A percentile compares a stretch with the other conserved stretches of the same genome.
These are phyloP conservation scores for Desmodus rotundus DNA, from an alignment of 2,113 vertebrate genomes.

Conservation along the genomic window DNA sequence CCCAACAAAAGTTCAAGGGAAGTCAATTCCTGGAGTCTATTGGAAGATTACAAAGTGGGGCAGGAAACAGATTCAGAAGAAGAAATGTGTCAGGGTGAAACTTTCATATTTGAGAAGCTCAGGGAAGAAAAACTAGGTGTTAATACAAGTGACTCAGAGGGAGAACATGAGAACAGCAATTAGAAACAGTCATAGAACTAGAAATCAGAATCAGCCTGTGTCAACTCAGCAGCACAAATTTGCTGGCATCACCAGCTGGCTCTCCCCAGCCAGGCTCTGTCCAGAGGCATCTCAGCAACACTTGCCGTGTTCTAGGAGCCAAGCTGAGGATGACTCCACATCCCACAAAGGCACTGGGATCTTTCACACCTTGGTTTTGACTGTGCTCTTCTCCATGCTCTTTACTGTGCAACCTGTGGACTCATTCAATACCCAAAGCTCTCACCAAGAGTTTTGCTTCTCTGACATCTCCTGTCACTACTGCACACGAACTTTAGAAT, in stretches of 20 bases:
- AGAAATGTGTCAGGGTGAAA: not conserved
- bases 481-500: not conserved
- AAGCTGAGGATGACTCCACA: not conserved
- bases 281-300: not conserved
- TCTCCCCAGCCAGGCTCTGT: not conserved
- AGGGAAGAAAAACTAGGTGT: not conserved
- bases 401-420: not conserved
- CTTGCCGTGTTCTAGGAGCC: fast-evolving
- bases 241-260: too few species aligned
- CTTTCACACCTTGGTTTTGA: not conserved
- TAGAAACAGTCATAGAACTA: not conserved
- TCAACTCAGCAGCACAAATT: fast-evolving
- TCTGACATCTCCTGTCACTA: too few species aligned
- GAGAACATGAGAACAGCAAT: not conserved
- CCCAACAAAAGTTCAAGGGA: not conserved
- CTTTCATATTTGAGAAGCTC: not conserved
- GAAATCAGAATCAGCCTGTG: not conserved
- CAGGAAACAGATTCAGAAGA: not conserved
- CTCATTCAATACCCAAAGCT: not conserved
- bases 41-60: not conserved
- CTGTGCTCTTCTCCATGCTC: fast-evolving
- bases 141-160: not conserved
- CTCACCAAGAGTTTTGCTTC: not conserved
- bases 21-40: not conserved
- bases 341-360: too few species aligned